Conservation (phyloP, 1,140 invertebrate species). For the Belonocnema kinseyi region DNA sequence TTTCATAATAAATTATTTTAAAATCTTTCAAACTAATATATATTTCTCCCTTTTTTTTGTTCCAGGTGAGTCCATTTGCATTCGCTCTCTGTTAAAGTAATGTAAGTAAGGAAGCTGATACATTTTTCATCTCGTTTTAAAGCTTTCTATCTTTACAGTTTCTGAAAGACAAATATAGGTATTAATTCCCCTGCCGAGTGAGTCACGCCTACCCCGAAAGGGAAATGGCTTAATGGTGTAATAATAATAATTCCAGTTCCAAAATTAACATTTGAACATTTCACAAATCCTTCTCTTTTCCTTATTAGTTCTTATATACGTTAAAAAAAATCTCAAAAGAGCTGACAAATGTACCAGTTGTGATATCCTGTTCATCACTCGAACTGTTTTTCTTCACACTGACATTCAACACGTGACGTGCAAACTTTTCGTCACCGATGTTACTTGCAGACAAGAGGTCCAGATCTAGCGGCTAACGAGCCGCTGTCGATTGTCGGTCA, state of each 20-base stretch:
- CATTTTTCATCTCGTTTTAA: not conserved
- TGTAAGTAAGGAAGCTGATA: not conserved
- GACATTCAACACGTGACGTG: not conserved
- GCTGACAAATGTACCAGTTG: too few relatives aligned
- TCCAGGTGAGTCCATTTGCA: not conserved
- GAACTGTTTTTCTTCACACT: not conserved
- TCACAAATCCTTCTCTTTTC: too few relatives aligned
- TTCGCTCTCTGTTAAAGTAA: not conserved
- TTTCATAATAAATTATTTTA: not conserved
- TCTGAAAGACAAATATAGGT: too few relatives aligned
- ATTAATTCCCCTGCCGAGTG: too few relatives aligned
- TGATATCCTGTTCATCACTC: too few relatives aligned
- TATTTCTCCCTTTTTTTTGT: not conserved
- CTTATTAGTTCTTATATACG: too few relatives aligned
- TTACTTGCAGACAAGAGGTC: not conserved
- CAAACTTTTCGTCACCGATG: not conserved
- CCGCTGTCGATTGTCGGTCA: slow-evolving; percentile 2
- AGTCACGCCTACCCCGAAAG: too few relatives aligned
- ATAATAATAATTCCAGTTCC: too few relatives aligned
- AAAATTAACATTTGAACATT: too few relatives aligned
- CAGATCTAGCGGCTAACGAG: not conserved
- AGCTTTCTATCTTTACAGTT: too few relatives aligned
- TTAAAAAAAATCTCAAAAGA: too few relatives aligned
- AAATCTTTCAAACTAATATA: not conserved
- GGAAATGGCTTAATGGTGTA: too few relatives aligned